These are phyloP conservation scores for Holcopasites calliopsidis DNA, from an alignment of 1,140 invertebrate species.

Conservation along the genomic window DNA sequence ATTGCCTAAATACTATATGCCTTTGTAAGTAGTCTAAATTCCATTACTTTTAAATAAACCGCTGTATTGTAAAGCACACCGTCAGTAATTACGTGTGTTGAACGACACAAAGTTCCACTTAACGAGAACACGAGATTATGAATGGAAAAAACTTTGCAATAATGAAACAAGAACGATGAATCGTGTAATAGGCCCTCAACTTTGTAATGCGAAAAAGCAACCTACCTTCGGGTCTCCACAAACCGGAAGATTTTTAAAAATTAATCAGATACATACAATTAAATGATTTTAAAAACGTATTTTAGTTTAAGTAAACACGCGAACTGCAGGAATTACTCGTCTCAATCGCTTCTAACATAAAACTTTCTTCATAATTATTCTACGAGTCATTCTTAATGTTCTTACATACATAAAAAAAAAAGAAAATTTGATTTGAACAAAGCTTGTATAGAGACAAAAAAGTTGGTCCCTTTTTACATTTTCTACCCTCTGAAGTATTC, in stretches of 20 bases:
- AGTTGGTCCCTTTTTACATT: slow-evolving; percentile 51
- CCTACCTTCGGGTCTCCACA: slow-evolving; percentile 54
- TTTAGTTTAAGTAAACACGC: slow-evolving; percentile 41
- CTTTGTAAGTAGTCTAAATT: slow-evolving; percentile 1
- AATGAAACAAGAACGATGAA: slow-evolving; percentile 42
- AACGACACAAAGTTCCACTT: slow-evolving; percentile 2
- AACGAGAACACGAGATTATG: slow-evolving; percentile 7
- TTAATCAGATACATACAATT: slow-evolving; percentile 26
- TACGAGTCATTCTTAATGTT: not conserved
- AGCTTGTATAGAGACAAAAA: slow-evolving; percentile 42
- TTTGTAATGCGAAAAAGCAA: slow-evolving; percentile 53
- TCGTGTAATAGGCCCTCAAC: slow-evolving; percentile 38
- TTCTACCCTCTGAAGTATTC: slow-evolving; percentile 25
- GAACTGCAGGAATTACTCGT: slow-evolving; percentile 37
- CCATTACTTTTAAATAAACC: slow-evolving; percentile 16
- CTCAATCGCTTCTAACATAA: slow-evolving; percentile 8
- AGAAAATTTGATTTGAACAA: slow-evolving; percentile 17
- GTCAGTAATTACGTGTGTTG: not conserved
- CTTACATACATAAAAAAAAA: slow-evolving; percentile 10
- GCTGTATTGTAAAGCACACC: not conserved
- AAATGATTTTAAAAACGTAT: slow-evolving; percentile 30
- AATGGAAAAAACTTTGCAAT: slow-evolving; percentile 24
- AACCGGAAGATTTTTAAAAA: slow-evolving; percentile 7
- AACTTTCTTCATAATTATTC: slow-evolving; percentile 12
- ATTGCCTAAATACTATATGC: slow-evolving; percentile 11